phyloP scores from a whole-genome alignment of 1,140 invertebrate species.

The Anoplophora glabripennis region DNA sequence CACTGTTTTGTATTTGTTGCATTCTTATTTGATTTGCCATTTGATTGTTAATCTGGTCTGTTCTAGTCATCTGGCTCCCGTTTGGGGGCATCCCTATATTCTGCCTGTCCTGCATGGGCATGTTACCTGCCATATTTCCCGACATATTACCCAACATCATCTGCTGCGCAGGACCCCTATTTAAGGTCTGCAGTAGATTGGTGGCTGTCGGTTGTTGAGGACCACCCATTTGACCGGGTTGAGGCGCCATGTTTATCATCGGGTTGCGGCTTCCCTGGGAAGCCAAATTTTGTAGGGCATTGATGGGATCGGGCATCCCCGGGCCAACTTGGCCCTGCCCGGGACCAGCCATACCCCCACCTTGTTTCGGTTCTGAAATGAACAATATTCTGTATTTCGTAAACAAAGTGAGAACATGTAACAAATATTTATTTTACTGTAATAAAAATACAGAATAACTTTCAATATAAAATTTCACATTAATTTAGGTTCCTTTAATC shows the following conservation, averaged over 20 bases:
- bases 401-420: not conserved
- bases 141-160: constrained; percentile 50
- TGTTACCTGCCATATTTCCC: constrained; percentile 23
- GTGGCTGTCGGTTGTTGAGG: constrained; percentile 54
- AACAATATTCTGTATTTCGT: not conserved
- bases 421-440: not conserved
- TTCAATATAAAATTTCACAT: not conserved
- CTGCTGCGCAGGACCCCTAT: constrained; percentile 57
- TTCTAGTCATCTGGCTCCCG: constrained; percentile 35
- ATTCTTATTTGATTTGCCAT: constrained; percentile 32
- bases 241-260: constrained; percentile 51
- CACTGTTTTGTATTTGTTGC: constrained; percentile 35
- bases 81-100: constrained; percentile 48
- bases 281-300: constrained; percentile 80
- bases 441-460: not conserved
- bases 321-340: constrained; percentile 49
- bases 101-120: constrained; percentile 13
- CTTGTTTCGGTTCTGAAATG: constrained; percentile 9
- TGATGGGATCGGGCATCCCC: constrained; percentile 73
- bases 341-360: constrained; percentile 30
- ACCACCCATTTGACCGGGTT: constrained; percentile 56
- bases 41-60: constrained; percentile 35
- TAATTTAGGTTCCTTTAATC: too few species aligned
- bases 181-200: constrained; percentile 60
- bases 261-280: constrained; percentile 61